Base-by-base conservation (phyloP, 2,888 invertebrate genomes). In the Phlogophora meticulosa region DNA sequence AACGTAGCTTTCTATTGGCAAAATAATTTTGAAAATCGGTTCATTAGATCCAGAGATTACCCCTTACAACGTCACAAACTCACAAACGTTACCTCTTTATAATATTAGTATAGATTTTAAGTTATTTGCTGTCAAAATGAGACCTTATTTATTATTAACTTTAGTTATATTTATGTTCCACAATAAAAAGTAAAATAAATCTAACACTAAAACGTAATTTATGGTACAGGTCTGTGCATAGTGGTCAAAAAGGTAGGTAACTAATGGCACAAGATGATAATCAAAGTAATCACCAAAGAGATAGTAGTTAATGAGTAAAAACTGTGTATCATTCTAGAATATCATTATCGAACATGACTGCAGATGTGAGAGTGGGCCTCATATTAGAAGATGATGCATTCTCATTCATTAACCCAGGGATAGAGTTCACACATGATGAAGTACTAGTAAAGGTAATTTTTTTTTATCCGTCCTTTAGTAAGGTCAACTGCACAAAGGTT, bases 331-430 rank as follows among this genome's bases (percentile, higher is more conserved):
- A 43, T 66, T 77, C 48, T 90, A 96, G 96, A 80, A 94, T 96
- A 87, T 92, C 94, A 63, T 89, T 96, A 76, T 92, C 93, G 48
- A 96, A 96, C 83, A 95, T 96, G 89, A 93, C 90, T 51, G 96
- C 96, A 62, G 94, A 94, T 85, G 96, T 96, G 22, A 92, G 90
- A 81, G 94, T 96, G n/a, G 96, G 96, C 10, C 86, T 96, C 40
- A 89, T 94, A 36, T 87, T 96, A 53, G 93, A 94, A 57, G 96
- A 96, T 55, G 96, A 96, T 82, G 96, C 96, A 0, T 95, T 95
- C 81, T 93, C 96, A 9, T 95, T 95, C 49, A 93, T 96, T 81
- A 96, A 96, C 85, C 96, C 96, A 57, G 95, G 96, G 55, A 93
- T 96, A 46, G 92, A 94, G 63, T 96, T 96, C 76, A 87, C 85